These are phyloP conservation scores for Thecocarcelia acutangulata DNA, from an alignment of 2,888 invertebrate species.

Conservation along the genomic window DNA sequence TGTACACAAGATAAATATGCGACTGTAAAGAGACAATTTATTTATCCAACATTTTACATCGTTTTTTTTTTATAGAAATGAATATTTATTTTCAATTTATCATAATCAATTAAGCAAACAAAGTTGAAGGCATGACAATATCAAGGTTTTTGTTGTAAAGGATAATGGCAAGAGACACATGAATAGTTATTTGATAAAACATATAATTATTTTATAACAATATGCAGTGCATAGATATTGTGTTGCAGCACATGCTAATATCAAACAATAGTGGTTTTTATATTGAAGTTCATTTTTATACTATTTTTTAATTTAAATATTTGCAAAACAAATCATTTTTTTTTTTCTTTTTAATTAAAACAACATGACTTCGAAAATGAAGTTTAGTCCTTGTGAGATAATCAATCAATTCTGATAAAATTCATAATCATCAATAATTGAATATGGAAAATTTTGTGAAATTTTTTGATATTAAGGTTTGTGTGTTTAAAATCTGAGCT, in stretches of 20 bases:
- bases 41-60: constrained; percentile 41
- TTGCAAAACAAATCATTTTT: not conserved
- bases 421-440: not conserved
- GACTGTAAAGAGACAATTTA: constrained; percentile 1
- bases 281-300: no score
- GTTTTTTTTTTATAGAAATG: not conserved
- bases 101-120: constrained; percentile 62
- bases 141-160: constrained; percentile 49
- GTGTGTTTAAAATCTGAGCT: no score
- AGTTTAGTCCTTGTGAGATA: no score
- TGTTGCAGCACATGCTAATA: not conserved
- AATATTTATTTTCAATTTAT: constrained; percentile 62
- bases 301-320: not conserved
- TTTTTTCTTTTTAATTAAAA: not conserved
- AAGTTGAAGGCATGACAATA: constrained; percentile 49
- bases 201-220: not conserved
- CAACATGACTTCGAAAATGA: not conserved
- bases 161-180: not conserved
- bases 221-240: not conserved
- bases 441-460: no score
- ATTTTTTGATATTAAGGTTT: no score
- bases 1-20: not conserved
- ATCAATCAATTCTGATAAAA: no score
- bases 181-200: not conserved
- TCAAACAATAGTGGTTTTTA: no score